Evolutionary conservation across 2,113 vertebrate genomes (phyloP).

Genomic region (Elaphurus davidianus): DNA sequence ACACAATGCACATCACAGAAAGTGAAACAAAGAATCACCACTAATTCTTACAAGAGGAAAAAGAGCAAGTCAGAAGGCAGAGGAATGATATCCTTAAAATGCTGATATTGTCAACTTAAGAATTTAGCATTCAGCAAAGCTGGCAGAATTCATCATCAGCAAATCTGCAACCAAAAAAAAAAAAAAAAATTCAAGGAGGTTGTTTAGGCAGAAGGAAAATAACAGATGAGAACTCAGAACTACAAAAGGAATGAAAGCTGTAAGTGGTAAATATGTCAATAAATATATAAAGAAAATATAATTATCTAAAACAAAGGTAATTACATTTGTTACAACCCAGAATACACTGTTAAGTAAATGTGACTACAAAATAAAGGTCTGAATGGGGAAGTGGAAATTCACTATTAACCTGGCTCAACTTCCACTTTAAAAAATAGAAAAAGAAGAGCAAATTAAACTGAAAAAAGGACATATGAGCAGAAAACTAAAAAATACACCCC

Average conservation of each 20-base stretch:
- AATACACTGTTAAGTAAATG: neutral
- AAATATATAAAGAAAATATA: neutral
- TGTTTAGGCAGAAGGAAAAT: neutral
- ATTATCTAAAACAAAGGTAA: neutral
- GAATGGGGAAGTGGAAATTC: neutral
- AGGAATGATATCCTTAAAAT: neutral
- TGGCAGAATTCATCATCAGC: neutral
- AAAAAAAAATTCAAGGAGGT: neutral
- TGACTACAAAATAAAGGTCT: neutral
- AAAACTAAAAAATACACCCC: neutral
- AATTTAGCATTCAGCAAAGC: neutral
- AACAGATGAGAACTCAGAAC: neutral
- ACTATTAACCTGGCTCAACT: neutral
- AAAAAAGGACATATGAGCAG: neutral
- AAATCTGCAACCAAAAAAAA: neutral
- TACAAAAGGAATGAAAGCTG: neutral
- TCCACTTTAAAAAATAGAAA: neutral
- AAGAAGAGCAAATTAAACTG: neutral
- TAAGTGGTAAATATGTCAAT: neutral
- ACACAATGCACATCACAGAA: neutral
- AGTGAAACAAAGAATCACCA: neutral
- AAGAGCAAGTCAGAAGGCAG: neutral
- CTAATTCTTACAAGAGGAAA: neutral
- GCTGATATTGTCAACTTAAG: neutral
- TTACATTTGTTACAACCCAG: neutral